phyloP scores from a whole-genome alignment of 64 coral and sea anemone species.

The Stichodactyla mertensii region DNA sequence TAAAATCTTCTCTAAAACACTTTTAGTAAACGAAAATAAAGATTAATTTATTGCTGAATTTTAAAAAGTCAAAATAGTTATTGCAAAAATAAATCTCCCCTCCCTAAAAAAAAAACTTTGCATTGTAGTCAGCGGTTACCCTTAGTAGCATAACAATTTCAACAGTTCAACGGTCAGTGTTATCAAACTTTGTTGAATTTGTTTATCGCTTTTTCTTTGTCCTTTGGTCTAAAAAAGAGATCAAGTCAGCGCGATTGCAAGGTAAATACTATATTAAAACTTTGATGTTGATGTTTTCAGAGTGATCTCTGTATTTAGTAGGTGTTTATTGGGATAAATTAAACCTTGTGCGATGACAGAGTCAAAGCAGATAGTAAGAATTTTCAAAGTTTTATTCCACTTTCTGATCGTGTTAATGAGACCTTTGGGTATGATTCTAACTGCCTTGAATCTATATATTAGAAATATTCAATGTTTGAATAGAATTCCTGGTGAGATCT shows the following conservation, averaged over 20 bases:
- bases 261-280: neutral
- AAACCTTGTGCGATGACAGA: too few species aligned
- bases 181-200: neutral
- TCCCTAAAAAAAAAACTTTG: neutral
- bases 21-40: neutral
- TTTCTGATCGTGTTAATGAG: too few species aligned
- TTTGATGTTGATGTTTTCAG: neutral
- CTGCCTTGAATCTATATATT: too few species aligned
- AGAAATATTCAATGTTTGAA: too few species aligned
- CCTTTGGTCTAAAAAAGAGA: neutral
- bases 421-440: too few species aligned
- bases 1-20: neutral
- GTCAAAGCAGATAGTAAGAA: neutral
- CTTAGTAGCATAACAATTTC: too few species aligned
- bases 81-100: neutral
- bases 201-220: neutral
- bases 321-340: too few species aligned
- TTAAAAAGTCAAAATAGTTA: neutral
- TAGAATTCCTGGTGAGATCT: too few species aligned
- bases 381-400: neutral
- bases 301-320: neutral
- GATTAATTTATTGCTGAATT: neutral
- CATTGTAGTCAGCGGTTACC: too few species aligned
- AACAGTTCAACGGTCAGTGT: neutral
- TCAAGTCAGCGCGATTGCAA: neutral